A percentile compares a stretch with the other conserved stretches of the same genome.
These are phyloP conservation scores for Arrhamphus sclerolepis DNA, from an alignment of 2,797 vertebrate species.

Conservation along the genomic window DNA sequence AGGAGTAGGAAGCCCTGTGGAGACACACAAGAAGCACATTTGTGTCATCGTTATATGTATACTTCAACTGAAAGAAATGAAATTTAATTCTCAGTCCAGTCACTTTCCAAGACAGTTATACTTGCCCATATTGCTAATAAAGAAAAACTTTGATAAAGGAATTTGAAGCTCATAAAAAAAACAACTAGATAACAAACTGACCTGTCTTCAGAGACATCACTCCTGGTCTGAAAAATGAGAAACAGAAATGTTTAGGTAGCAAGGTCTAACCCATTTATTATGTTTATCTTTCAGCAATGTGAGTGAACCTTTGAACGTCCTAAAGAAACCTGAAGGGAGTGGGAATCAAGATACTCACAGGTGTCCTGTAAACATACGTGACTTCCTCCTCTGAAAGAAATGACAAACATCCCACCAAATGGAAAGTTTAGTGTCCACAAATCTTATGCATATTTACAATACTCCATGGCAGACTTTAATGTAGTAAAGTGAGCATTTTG, in stretches of 20 bases:
- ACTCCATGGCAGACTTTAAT: too few species aligned
- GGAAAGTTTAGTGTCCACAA: not conserved
- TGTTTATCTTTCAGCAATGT: not conserved
- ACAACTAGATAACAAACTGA: constrained; percentile 26
- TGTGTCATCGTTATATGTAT: not conserved
- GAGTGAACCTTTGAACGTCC: not conserved
- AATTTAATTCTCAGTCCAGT: constrained; percentile 30
- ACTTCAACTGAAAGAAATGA: not conserved
- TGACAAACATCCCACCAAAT: constrained; percentile 12
- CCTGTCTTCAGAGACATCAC: constrained; percentile 52
- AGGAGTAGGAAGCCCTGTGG: constrained; percentile 56
- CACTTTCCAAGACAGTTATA: not conserved
- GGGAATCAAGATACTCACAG: constrained; percentile 62
- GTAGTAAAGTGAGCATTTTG: too few species aligned
- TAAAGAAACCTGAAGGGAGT: too few species aligned
- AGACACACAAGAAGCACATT: not conserved
- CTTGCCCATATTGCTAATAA: not conserved
- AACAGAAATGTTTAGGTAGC: not conserved
- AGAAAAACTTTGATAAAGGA: too few species aligned
- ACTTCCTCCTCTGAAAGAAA: constrained; percentile 74
- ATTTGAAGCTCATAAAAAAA: not conserved
- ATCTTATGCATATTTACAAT: too few species aligned
- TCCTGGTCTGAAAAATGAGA: constrained; percentile 52
- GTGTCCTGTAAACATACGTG: constrained; percentile 68
- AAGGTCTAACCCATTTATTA: not conserved